Conservation (phyloP, 2,888 invertebrate species). For the Thera britannica region DNA sequence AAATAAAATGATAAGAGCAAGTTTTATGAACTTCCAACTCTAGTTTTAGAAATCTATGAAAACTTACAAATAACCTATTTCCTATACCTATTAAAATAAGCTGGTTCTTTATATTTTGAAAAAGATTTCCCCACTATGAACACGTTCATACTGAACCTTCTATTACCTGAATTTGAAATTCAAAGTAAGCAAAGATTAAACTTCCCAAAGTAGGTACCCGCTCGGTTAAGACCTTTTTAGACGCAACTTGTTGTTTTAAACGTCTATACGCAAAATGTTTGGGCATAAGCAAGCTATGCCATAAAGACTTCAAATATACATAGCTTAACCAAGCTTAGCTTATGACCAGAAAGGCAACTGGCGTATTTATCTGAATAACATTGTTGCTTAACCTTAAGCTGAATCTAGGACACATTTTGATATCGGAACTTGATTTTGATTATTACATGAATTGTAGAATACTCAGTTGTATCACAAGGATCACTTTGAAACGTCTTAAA, state of each 20-base stretch:
- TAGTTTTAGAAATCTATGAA: background rate
- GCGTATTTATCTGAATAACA: no score
- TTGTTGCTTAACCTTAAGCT: no score
- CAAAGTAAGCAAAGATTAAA: constrained; percentile 45
- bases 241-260: background rate
- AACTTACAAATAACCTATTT: constrained; percentile 12
- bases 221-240: constrained; percentile 12
- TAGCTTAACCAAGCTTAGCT: no score
- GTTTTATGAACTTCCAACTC: background rate
- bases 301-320: no score
- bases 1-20: background rate
- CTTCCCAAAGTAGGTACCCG: constrained; percentile 29
- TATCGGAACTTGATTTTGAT: no score
- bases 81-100: constrained; percentile 23
- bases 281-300: no score
- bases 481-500: no score
- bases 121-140: constrained; percentile 29
- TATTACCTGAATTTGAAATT: constrained; percentile 46
- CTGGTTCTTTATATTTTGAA: constrained; percentile 27
- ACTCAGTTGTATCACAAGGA: no score
- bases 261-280: no score
- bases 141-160: constrained; percentile 35
- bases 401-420: no score
- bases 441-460: no score
- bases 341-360: no score